Evolutionary conservation across 2,113 vertebrate species (phyloP), one percentile per base, ranked within the genome.

Genomic region (Cyprinus carpio): DNA sequence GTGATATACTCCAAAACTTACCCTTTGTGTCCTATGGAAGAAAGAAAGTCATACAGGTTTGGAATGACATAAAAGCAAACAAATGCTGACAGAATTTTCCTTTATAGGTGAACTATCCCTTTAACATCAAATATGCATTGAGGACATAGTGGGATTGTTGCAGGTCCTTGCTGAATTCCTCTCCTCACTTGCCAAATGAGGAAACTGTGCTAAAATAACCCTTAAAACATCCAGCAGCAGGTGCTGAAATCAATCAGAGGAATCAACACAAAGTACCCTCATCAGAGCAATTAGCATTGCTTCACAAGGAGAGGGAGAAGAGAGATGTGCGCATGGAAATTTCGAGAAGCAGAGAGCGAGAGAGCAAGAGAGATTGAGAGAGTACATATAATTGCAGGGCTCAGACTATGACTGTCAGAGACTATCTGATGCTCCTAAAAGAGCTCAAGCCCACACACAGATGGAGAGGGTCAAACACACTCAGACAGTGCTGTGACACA

Each of bases 401-500:
- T 37, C 49, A 25, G 79, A 8, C 58, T 80, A 58, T 80, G 77
- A 27, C 77, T 46, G 75, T 51, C 29, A 34, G 37, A 80, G 58
- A 80, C 9, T 2, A 15, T 3, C n/a, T 60, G 78, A 46, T 80
- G n/a, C 56, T 80, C 27, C 75, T 23, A 56, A 56, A 56, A 29
- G 75, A 77, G 75, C 20, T 60, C 37, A 31, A 82, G 62, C 67
- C 29, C 80, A 84, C 60, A 81, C 75, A 85, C 40, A 75, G n/a
- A 25, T 74, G 46, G 46, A 51, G 43, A 76, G 15, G 27, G 75
- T 0, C 25, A 54, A 49, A 76, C 49, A 86, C 79, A 69, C 49
- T 23, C 49, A 82, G 40, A 81, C 58, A 71, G 29, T 7, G 31
- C 34, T 9, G 23, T 78, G 72, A 87, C 72, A 81, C 72, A 77